Base-by-base conservation (phyloP, 2,113 vertebrate genomes). In the Sceloporus undulatus region DNA sequence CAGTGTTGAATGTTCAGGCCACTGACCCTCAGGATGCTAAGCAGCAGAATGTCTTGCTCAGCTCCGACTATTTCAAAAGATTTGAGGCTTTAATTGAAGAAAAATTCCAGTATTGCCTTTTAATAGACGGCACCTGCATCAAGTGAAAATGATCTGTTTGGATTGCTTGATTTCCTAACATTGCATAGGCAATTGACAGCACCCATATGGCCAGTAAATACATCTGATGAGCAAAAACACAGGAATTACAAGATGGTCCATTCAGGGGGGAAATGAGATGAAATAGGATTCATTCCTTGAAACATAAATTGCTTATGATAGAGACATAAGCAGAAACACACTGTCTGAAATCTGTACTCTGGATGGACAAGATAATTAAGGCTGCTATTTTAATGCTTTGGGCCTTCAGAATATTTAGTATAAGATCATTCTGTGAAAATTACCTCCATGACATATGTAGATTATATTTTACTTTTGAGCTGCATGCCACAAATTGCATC, bases 11-110 rank as follows among this genome's bases (percentile, higher is more conserved):
- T 8, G n/a, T 77, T 56, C 7, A 82, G 34, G 5, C 3, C 40
- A 77, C 54, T 82, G 21, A 90, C 71, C 40, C 88, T 65, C 3
- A 78, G 18, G 34, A 68, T 87, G 89, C 34, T 88, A 89, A 70
- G 2, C 23, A 92, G 59, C 10, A 83, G 16, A 87, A 92, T 90
- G 73, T 52, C 29, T 77, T 91, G 90, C 92, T 86, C 18, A 27
- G 4, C 27, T 88, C 2, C 93, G 85, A 73, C 38, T 89, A 94
- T 85, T 38, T 18, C 83, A 91, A 94, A 94, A 19, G 88, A 95
- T 92, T 79, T 81, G 5, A 91, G 94, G 85, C 18, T 90, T 94
- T 95, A 96, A 94, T 96, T 96, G 93, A 97, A 85, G 88, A 78
- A 94, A 86, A 29, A 91, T 74, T 48, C 75, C 85, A 92, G 14